Evolutionary conservation across 23 tunicate genomes (phyloP).

Genomic region (Halocynthia aurantium): DNA sequence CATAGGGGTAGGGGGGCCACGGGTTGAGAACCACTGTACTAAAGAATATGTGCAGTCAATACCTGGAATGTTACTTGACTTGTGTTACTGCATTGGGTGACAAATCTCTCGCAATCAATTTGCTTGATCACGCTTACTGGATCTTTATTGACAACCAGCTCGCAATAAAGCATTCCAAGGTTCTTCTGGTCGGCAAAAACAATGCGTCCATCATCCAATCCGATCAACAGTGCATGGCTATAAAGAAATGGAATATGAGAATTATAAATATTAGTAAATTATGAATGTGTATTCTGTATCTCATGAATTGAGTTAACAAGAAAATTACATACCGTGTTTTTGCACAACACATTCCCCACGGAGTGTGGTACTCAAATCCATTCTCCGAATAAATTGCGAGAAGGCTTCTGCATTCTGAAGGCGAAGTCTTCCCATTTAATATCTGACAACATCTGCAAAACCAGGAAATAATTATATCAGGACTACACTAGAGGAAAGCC

Average conservation of each 20-base stretch:
- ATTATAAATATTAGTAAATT: too few relatives aligned
- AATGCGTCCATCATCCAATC: conserved; percentile 55
- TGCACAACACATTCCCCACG: conserved; percentile 43
- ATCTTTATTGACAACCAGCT: conserved; percentile 29
- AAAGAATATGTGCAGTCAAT: conserved; percentile 3
- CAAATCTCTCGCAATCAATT: not conserved
- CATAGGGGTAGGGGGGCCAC: too few relatives aligned
- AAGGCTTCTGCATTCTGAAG: conserved; percentile 9
- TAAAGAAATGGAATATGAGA: too few relatives aligned
- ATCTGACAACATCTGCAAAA: conserved; percentile 15
- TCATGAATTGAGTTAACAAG: too few relatives aligned
- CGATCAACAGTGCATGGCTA: conserved; percentile 53
- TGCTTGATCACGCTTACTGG: conserved; percentile 25
- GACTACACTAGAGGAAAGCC: too few relatives aligned
- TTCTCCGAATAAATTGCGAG: conserved; percentile 31
- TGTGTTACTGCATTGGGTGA: not conserved
- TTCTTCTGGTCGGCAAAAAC: conserved; percentile 46
- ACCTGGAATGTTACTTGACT: conserved; percentile 9
- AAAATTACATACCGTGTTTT: conserved; percentile 18
- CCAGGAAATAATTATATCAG: too few relatives aligned
- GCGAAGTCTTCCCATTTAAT: conserved; percentile 3
- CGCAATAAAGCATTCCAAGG: conserved; percentile 28
- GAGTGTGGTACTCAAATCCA: conserved; percentile 40
- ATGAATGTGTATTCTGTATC: too few relatives aligned
- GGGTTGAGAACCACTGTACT: too few relatives aligned